Evolutionary conservation across 2,888 invertebrate genomes (phyloP).

Genomic region (Myathropa florea): DNA sequence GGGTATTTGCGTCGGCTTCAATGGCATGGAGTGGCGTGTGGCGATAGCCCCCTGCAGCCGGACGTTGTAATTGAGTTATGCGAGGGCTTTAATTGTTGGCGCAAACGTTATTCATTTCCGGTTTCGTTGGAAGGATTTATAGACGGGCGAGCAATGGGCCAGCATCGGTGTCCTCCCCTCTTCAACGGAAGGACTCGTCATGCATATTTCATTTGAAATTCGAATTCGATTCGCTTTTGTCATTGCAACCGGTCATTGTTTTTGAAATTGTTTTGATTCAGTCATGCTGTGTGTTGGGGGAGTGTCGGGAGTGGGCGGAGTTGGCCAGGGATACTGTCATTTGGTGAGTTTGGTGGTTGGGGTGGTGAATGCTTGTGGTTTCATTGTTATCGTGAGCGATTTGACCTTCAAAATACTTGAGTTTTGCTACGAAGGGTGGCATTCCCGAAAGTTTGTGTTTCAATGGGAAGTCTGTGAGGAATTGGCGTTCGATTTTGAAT

Average conservation of each 20-base stretch:
- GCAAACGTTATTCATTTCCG: slow-evolving; percentile 28
- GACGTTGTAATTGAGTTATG: neutral
- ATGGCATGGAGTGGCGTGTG: neutral
- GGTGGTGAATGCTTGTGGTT: neutral
- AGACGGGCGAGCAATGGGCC: no score
- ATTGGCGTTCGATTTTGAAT: neutral
- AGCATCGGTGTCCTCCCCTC: no score
- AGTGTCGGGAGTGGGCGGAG: neutral
- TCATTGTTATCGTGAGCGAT: neutral
- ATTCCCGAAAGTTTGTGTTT: no score
- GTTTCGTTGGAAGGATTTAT: slow-evolving; percentile 5
- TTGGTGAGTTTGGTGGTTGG: neutral
- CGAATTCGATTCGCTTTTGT: neutral
- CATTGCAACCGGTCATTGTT: neutral
- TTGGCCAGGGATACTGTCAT: neutral
- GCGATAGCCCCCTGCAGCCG: neutral
- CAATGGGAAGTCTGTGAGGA: no score
- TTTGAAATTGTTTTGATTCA: neutral
- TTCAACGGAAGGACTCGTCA: slow-evolving; percentile 16
- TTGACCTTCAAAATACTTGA: no score
- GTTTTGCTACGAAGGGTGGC: no score
- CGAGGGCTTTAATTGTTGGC: slow-evolving; percentile 20
- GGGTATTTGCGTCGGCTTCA: neutral
- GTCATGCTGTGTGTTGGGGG: neutral
- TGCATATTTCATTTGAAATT: slow-evolving; percentile 17